Conservation (phyloP, 2,797 vertebrate species). For the Meda fulgida region DNA sequence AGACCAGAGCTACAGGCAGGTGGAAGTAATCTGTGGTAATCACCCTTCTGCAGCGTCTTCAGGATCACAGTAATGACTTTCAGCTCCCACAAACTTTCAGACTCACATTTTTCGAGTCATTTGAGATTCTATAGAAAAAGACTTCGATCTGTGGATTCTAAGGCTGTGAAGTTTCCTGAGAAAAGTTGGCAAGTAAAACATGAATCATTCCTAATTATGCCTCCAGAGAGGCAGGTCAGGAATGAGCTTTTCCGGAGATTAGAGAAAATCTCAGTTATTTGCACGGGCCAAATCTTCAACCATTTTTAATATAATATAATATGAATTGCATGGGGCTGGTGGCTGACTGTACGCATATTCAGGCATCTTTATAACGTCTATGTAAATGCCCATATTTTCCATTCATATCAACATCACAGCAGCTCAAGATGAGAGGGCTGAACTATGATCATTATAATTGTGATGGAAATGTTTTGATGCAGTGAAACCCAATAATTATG, state of each 20-base stretch:
- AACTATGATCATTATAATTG: neutral
- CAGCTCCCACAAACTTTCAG: slow-evolving; percentile 29
- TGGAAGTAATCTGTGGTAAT: slow-evolving; percentile 66
- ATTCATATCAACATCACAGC: slow-evolving; percentile 2
- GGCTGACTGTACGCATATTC: slow-evolving; percentile 6
- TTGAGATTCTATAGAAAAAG: slow-evolving; percentile 26
- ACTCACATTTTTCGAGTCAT: slow-evolving; percentile 34
- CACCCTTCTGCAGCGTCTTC: slow-evolving; percentile 40
- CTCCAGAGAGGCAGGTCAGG: slow-evolving; percentile 50
- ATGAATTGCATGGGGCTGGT: neutral
- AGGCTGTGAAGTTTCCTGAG: slow-evolving; percentile 35
- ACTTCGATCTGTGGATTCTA: slow-evolving; percentile 25
- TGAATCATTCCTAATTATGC: slow-evolving; percentile 51
- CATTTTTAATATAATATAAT: slow-evolving; percentile 43
- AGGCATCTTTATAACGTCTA: neutral
- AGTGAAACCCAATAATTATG: neutral
- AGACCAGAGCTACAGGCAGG: slow-evolving; percentile 54
- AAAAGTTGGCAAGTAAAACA: slow-evolving; percentile 45
- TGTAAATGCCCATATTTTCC: neutral
- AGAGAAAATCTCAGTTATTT: slow-evolving; percentile 24
- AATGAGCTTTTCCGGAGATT: slow-evolving; percentile 32
- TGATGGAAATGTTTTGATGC: neutral
- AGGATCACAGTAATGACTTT: slow-evolving; percentile 41
- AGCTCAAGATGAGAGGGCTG: neutral
- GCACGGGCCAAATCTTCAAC: slow-evolving; percentile 30